These are phyloP conservation scores for Pocillopora grandis DNA, from an alignment of 92 coral and sea anemone genomes.

Conservation along the genomic window DNA sequence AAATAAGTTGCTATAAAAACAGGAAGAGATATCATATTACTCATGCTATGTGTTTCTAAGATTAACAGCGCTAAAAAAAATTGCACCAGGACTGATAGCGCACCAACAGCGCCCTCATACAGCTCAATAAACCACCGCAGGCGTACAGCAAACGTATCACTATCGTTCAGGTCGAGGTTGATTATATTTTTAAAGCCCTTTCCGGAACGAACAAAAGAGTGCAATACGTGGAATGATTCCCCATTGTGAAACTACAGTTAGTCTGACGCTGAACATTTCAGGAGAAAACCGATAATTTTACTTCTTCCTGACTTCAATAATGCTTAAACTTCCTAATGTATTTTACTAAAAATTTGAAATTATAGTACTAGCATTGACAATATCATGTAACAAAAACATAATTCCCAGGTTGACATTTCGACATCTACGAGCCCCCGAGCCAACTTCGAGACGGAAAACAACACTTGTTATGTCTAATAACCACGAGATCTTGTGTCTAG, in stretches of 20 bases:
- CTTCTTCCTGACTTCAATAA: background rate
- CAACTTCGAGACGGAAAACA: background rate
- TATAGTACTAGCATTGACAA: background rate
- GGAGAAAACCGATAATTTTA: background rate
- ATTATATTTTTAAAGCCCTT: background rate
- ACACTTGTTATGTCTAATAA: background rate
- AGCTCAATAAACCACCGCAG: background rate
- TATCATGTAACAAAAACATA: background rate
- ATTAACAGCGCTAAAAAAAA: background rate
- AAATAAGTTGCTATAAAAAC: too few species aligned
- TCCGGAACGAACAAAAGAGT: background rate
- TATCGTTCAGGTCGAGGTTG: background rate
- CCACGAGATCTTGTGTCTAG: background rate
- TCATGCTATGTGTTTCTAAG: background rate
- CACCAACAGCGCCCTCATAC: background rate
- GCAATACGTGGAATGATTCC: background rate
- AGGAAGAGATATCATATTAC: background rate
- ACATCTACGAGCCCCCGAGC: conserved; percentile 1
- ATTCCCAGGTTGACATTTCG: background rate
- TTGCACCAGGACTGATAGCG: background rate
- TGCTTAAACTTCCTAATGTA: background rate
- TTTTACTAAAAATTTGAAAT: too few species aligned
- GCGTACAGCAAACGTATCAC: background rate
- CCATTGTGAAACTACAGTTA: background rate
- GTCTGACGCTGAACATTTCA: background rate